Conservation (phyloP, 2,888 invertebrate genomes). For the Suillia variegata region DNA sequence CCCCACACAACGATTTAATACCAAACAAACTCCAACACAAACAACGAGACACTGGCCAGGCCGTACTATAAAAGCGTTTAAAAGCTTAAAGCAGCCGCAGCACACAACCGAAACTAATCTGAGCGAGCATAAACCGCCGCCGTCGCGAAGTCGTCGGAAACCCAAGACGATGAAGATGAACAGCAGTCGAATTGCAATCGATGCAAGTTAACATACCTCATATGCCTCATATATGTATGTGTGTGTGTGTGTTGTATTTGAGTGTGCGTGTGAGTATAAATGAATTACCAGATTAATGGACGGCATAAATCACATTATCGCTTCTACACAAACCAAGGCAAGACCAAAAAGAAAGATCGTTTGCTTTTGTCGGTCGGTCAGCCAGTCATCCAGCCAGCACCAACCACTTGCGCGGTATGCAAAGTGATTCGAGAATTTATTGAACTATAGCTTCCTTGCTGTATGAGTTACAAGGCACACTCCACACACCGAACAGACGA, state of each 20-base stretch:
- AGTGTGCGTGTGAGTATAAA: constrained; percentile 42
- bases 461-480: constrained; percentile 2
- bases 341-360: constrained; percentile 4
- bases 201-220: constrained; percentile 40
- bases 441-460: constrained; percentile 49
- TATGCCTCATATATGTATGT: constrained; percentile 36
- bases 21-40: no score
- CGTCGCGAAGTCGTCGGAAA: background rate
- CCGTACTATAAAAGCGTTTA: constrained; percentile 19
- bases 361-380: no score
- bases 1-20: constrained; percentile 6
- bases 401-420: constrained; percentile 19
- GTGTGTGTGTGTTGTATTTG: no score
- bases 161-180: constrained; percentile 45
- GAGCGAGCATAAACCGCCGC: background rate
- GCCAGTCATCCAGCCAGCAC: background rate
- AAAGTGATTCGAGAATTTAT: constrained; percentile 51
- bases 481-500: background rate
- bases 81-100: background rate
- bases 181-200: constrained; percentile 60
- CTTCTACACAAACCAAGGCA: constrained; percentile 46
- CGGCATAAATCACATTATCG: constrained; percentile 62
- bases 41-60: constrained; percentile 19
- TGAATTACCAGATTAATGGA: constrained; percentile 62
- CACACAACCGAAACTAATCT: background rate